phyloP scores from a whole-genome alignment of 2,888 invertebrate species.

The Catocala fraxini region DNA sequence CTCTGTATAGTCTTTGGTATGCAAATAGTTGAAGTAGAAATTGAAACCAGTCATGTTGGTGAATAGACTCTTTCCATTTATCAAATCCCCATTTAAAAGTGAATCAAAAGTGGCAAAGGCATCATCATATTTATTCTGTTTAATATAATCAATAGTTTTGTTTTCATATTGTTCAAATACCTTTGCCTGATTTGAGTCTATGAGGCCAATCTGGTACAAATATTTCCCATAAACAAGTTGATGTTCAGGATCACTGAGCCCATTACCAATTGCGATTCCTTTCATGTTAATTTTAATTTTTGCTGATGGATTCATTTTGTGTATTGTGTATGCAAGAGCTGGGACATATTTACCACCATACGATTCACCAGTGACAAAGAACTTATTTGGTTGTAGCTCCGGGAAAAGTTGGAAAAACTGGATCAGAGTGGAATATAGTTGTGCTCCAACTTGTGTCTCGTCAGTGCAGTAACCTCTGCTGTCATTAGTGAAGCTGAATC shows the following conservation, averaged over 20 bases:
- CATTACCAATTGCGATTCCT: conserved; percentile 93
- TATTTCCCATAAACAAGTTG: conserved; percentile 93
- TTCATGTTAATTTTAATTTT: conserved; percentile 91
- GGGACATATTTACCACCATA: conserved; percentile 94
- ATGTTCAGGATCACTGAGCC: conserved; percentile 92
- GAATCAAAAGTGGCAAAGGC: conserved; percentile 92
- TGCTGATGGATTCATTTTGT: conserved; percentile 88
- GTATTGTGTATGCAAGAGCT: conserved; percentile 91
- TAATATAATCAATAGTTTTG: conserved; percentile 88
- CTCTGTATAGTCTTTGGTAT: conserved; percentile 86
- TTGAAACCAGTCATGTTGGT: conserved; percentile 92
- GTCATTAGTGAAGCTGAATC: conserved; percentile 95
- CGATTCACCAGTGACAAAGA: conserved; percentile 96
- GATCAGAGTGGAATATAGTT: conserved; percentile 91
- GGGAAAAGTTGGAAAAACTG: conserved; percentile 96
- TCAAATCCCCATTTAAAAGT: conserved; percentile 91
- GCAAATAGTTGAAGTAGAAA: conserved; percentile 92
- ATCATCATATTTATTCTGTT: conserved; percentile 88
- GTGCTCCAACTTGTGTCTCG: conserved; percentile 93
- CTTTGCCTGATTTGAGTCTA: conserved; percentile 89
- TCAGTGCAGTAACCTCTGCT: conserved; percentile 93
- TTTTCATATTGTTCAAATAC: conserved; percentile 89
- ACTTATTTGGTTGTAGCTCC: conserved; percentile 91
- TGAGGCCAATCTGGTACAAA: conserved; percentile 92
- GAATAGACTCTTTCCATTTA: conserved; percentile 88